Evolutionary conservation across 1,140 invertebrate species (phyloP), one percentile per base, ranked within the genome.

Genomic region (Drosophila virilis): DNA sequence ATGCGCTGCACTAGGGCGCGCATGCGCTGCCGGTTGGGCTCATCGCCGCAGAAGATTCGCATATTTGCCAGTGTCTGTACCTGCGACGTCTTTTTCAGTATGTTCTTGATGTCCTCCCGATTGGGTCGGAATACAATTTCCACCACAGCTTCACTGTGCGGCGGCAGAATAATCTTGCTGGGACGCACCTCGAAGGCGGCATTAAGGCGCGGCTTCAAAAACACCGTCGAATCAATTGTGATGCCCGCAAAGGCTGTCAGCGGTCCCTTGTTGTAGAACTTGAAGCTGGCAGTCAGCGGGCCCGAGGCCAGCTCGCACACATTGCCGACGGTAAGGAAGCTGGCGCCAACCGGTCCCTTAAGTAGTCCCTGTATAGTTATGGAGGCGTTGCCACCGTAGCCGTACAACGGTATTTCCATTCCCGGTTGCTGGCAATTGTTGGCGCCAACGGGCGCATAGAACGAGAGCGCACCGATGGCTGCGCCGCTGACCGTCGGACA

Each of bases 101-200:
- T 90, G 65, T 92, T 92, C 22, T 86, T 88, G n/a, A 92, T 77
- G 57, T 92, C 91, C 15, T 92, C 89, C 0, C 86, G 82, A 54
- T 90, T 88, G 1, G 89, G 90, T 0, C 71, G 65, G n/a, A 92
- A 92, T 7, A 72, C 40, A 10, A 92, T 68, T 13, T 80, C 67
- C 0, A 92, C 76, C 9, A 51, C 66, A 8, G 71, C 66, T 35
- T 80, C 77, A 8, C 54, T 62, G 10, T 88, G 70, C 0, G 90
- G 83, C 5, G 83, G 78, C 32, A 92, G 52, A 2, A 91, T 78
- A 17, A 89, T 46, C 15, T 79, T 75, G 15, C 51, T 81, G 6
- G 91, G 90, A 7, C 72, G 54, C 38, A 92, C 80, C 43, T 89
- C 79, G 7, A 92, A 89, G 17, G 85, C 78, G 6, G 84, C 80